Evolutionary conservation across 2,113 vertebrate genomes (phyloP).

Genomic region (Marcusenius ussheri): DNA sequence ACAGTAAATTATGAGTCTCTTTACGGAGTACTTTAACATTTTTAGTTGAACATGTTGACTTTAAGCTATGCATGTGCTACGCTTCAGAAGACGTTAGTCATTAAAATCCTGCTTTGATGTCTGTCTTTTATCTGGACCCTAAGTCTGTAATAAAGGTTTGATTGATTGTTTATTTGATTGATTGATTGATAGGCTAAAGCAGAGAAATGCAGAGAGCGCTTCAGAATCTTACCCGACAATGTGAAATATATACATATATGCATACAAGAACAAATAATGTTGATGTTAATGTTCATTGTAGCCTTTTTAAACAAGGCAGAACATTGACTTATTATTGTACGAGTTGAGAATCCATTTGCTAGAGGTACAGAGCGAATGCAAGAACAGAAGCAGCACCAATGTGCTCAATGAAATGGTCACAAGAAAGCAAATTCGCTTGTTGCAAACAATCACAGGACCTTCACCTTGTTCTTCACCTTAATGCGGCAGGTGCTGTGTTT

Average conservation of each 20-base stretch:
- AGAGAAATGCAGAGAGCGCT: neutral
- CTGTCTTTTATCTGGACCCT: neutral
- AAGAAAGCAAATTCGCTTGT: neutral
- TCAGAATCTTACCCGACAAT: neutral
- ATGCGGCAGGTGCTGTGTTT: neutral
- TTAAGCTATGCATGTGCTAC: neutral
- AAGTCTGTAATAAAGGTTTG: neutral
- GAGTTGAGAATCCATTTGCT: neutral
- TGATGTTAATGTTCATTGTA: neutral
- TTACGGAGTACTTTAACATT: neutral
- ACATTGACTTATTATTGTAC: neutral
- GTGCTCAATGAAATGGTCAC: neutral
- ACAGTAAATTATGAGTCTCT: constrained; percentile 6
- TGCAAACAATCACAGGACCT: neutral
- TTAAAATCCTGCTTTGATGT: neutral
- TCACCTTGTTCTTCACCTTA: neutral
- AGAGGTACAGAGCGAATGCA: neutral
- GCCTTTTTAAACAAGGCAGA: neutral
- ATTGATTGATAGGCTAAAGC: neutral
- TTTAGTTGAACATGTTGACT: neutral
- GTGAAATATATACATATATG: neutral
- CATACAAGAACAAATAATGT: neutral
- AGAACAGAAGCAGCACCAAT: neutral
- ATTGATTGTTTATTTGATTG: neutral
- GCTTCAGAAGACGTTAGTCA: neutral